A percentile compares a stretch with the other conserved stretches of the same genome.
These are phyloP conservation scores for Melanotaenia boesemani DNA, from an alignment of 2,797 vertebrate species.

Conservation along the genomic window DNA sequence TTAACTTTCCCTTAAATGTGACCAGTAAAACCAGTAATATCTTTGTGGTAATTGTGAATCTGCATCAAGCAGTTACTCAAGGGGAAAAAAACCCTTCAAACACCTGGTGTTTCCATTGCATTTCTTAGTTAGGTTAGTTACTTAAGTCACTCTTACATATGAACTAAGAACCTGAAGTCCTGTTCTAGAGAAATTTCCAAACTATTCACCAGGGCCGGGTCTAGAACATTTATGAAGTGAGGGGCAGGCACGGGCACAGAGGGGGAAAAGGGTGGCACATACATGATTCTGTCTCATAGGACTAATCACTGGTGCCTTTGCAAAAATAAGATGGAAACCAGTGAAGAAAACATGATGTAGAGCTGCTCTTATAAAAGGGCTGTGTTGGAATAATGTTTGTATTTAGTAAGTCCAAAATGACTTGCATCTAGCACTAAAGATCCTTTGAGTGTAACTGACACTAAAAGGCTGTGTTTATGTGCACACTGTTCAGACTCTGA, in stretches of 20 bases:
- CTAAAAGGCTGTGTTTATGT: constrained; percentile 56
- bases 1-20: too few species aligned
- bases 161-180: background rate
- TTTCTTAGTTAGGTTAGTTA: too few species aligned
- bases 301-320: background rate
- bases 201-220: background rate
- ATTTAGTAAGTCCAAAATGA: background rate
- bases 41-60: too few species aligned
- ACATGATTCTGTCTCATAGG: too few species aligned
- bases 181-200: background rate
- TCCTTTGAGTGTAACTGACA: constrained; percentile 15
- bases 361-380: background rate
- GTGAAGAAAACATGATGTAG: background rate
- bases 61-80: too few species aligned
- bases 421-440: background rate
- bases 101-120: too few species aligned
- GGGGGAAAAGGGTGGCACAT: too few species aligned
- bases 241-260: too few species aligned
- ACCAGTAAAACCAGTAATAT: too few species aligned
- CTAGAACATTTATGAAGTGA: too few species aligned
- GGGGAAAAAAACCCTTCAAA: too few species aligned
- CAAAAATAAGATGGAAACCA: background rate
- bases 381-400: background rate
- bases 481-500: constrained; percentile 72
- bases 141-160: background rate